These are phyloP conservation scores for Laothoe populi DNA, from an alignment of 2,888 invertebrate genomes.

Conservation along the genomic window DNA sequence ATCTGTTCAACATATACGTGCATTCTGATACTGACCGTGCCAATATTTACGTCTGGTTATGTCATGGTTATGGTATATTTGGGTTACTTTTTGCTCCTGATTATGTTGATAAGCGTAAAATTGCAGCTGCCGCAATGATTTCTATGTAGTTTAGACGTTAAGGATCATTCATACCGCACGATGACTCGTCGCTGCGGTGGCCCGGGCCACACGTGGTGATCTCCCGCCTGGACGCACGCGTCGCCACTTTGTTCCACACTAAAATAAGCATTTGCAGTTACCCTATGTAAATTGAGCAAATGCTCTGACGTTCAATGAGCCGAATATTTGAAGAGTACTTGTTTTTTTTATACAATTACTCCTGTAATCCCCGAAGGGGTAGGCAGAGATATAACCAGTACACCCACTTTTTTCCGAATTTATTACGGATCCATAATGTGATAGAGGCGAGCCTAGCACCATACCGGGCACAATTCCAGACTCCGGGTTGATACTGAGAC, in stretches of 20 bases:
- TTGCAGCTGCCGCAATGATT: slow-evolving; percentile 30
- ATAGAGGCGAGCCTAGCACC: too few species aligned
- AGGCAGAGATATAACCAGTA: too few species aligned
- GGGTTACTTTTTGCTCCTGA: slow-evolving; percentile 23
- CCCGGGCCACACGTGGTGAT: slow-evolving; percentile 52
- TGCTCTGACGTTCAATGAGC: slow-evolving; percentile 4
- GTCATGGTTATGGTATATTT: too few species aligned
- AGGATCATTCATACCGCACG: slow-evolving; percentile 48
- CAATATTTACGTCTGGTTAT: slow-evolving; percentile 13
- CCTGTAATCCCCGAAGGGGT: too few species aligned
- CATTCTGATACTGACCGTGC: not conserved
- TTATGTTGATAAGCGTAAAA: slow-evolving; percentile 25
- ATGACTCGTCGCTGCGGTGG: slow-evolving; percentile 48
- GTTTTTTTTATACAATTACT: too few species aligned
- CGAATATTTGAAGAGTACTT: slow-evolving; percentile 12
- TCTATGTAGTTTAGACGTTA: slow-evolving; percentile 40
- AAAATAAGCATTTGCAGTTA: slow-evolving; percentile 26
- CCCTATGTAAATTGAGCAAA: slow-evolving; percentile 23
- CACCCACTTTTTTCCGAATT: too few species aligned
- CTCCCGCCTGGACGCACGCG: slow-evolving; percentile 53
- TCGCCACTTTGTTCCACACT: slow-evolving; percentile 34
- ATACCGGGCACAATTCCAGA: too few species aligned
- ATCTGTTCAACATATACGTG: not conserved
- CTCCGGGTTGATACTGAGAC: too few species aligned
- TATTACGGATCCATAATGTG: too few species aligned